Evolutionary conservation across 2,888 invertebrate genomes (phyloP).

Genomic region (Sphecodes monilicornis): DNA sequence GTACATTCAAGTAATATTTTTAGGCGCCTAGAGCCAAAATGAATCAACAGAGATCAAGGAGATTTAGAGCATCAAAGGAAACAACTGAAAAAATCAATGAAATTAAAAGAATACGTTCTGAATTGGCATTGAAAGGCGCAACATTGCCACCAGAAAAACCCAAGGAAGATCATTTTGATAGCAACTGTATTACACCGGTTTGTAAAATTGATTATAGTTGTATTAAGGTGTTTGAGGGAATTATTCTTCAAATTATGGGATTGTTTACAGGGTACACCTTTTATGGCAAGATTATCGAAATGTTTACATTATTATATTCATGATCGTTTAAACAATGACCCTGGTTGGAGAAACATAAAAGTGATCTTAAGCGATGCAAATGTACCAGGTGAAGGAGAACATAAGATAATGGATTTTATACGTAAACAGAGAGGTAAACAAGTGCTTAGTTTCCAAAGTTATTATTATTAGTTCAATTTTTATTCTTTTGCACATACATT

Average conservation of each 20-base stretch:
- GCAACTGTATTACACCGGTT: slow-evolving; percentile 99
- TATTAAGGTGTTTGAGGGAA: not conserved
- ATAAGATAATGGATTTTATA: slow-evolving; percentile 99
- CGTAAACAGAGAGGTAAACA: slow-evolving; percentile 93
- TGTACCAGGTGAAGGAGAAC: slow-evolving; percentile 99
- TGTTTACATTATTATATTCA: slow-evolving; percentile 95
- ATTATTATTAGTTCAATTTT: not conserved
- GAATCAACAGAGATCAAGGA: slow-evolving; percentile 99
- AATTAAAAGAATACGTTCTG: slow-evolving; percentile 91
- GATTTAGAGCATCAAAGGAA: slow-evolving; percentile 99
- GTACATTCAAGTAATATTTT: slow-evolving; percentile 12
- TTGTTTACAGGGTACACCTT: slow-evolving; percentile 92
- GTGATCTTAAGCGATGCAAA: slow-evolving; percentile 99
- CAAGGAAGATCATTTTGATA: slow-evolving; percentile 98
- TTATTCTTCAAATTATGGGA: slow-evolving; percentile 41
- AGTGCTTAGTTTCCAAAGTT: slow-evolving; percentile 19
- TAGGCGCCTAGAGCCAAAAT: slow-evolving; percentile 99
- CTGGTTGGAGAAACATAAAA: slow-evolving; percentile 97
- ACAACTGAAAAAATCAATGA: slow-evolving; percentile 94
- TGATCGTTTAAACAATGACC: slow-evolving; percentile 95
- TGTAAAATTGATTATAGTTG: slow-evolving; percentile 54
- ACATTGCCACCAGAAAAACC: slow-evolving; percentile 94
- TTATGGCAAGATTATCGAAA: slow-evolving; percentile 96
- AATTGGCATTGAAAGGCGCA: slow-evolving; percentile 90
- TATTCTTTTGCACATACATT: not conserved